Evolutionary conservation across 1,140 invertebrate species (phyloP), one percentile per base, ranked within the genome.

Genomic region (Hycleus phaleratus): DNA sequence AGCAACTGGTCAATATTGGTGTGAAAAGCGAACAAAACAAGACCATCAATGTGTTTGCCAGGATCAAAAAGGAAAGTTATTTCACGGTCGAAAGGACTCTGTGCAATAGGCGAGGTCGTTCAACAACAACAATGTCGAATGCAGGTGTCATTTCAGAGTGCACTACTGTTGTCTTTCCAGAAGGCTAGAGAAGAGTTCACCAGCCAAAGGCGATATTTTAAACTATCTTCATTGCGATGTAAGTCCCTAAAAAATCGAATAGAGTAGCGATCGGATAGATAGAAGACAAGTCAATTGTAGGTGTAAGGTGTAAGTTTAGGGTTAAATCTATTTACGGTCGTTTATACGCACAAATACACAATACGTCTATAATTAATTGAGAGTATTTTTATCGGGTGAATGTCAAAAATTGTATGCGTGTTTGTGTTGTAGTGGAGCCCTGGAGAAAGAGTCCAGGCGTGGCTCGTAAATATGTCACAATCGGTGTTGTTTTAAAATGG

Each of bases 401-500:
- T 51, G 58, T 62, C 61, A 62, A 62, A 62, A 60, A 42, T 53
- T 47, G 52, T 40, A 43, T 11, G 45, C 32, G 32, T 32, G 32
- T 32, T 32, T 4, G 4, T 32, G 7, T 32, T 5, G 32, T 32
- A 32, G 32, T 32, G 32, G 32, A 3, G 32, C 32, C 32, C 32
- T 2, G 38, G 53, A 48, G 32, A 48, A 56, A 48, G 53, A 56
- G 50, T 46, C 46, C 59, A 57, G 56, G 54, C 63, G 63, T 61
- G 59, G 56, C 60, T 68, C 65, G 65, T 68, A 68, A 68, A 68
- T 67, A 66, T 68, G 65, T 68, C 67, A 68, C 67, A 68, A 68
- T 60, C 60, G 59, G 67, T 68, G 65, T 68, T 65, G 67, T 68
- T 68, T 67, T 68, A 64, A 62, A 65, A 58, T 62, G 65, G 64